Evolutionary conservation across 2,113 vertebrate genomes (phyloP).

Genomic region (Mystacornis crossleyi): DNA sequence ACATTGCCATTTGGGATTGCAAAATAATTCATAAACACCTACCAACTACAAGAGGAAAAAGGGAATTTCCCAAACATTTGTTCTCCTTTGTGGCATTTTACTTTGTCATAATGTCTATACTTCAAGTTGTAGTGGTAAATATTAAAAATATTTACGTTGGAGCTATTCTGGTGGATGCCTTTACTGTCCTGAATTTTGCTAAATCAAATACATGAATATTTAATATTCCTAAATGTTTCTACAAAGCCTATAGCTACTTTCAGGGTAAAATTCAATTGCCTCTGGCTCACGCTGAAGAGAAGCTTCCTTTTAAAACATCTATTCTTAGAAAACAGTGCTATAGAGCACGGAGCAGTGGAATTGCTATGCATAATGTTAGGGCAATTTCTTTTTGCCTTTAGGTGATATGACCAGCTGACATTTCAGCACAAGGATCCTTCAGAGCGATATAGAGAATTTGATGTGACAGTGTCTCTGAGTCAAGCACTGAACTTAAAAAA

Average conservation of each 20-base stretch:
- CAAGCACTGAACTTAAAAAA: slow-evolving; percentile 13
- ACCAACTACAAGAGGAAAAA: not conserved
- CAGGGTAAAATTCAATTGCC: slow-evolving; percentile 34
- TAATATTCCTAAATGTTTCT: slow-evolving; percentile 42
- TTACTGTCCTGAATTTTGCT: slow-evolving; percentile 9
- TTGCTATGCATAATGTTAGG: slow-evolving; percentile 20
- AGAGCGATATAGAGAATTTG: slow-evolving; percentile 19
- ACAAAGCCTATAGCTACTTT: slow-evolving; percentile 1
- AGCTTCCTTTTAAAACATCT: slow-evolving; percentile 13
- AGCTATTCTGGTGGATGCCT: not conserved
- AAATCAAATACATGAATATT: slow-evolving; percentile 29
- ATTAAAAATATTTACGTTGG: not conserved
- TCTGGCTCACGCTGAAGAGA: not conserved
- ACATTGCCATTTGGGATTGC: not conserved
- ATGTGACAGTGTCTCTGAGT: slow-evolving; percentile 53
- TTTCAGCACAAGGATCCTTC: slow-evolving; percentile 56
- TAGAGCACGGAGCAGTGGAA: not conserved
- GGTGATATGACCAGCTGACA: slow-evolving; percentile 42
- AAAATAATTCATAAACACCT: not conserved
- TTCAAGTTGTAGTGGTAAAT: not conserved
- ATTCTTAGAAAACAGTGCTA: slow-evolving; percentile 39
- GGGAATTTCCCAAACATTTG: not conserved
- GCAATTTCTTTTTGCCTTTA: slow-evolving; percentile 48
- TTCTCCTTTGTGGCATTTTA: not conserved
- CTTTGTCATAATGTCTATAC: not conserved